Conservation (phyloP, 2,888 invertebrate species). For the Alloscopus bannaensis region DNA sequence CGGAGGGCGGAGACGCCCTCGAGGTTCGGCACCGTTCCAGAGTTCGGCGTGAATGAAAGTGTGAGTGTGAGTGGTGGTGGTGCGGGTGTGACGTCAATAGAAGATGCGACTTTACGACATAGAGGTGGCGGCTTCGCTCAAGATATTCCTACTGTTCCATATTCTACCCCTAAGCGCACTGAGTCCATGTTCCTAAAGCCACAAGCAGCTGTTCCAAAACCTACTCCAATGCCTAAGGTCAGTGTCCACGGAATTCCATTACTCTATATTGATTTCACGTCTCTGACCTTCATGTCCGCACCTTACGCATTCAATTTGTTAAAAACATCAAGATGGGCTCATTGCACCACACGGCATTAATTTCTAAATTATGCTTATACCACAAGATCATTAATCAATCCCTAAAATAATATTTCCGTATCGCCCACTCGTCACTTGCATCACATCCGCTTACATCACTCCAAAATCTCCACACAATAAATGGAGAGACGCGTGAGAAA, state of each 20-base stretch:
- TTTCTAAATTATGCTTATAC: no score
- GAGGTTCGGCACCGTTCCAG: constrained; percentile 74
- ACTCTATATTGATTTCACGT: no score
- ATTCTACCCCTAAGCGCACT: constrained; percentile 89
- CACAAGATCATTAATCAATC: no score
- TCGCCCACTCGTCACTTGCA: no score
- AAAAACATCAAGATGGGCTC: no score
- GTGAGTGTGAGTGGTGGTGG: constrained; percentile 65
- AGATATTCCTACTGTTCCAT: constrained; percentile 86
- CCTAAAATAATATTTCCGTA: no score
- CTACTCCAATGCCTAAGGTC: constrained; percentile 72
- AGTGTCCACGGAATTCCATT: no score
- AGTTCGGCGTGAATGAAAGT: constrained; percentile 60
- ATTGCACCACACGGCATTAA: no score
- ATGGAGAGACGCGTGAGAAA: constrained; percentile 1
- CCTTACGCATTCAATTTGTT: no score
- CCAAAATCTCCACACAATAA: no score
- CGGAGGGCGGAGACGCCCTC: constrained; percentile 74
- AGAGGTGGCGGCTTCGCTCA: constrained; percentile 85
- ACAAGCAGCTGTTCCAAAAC: constrained; percentile 74
- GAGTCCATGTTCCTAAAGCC: constrained; percentile 89
- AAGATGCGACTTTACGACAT: constrained; percentile 88
- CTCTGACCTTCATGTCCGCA: no score
- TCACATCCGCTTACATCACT: constrained; percentile 29
- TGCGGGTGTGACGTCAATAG: constrained; percentile 80